Percentiles rank a stretch among this genome's conserved stretches.
These are phyloP conservation scores for Genyomyrus donnyi DNA, from an alignment of 2,113 vertebrate species.

Conservation along the genomic window DNA sequence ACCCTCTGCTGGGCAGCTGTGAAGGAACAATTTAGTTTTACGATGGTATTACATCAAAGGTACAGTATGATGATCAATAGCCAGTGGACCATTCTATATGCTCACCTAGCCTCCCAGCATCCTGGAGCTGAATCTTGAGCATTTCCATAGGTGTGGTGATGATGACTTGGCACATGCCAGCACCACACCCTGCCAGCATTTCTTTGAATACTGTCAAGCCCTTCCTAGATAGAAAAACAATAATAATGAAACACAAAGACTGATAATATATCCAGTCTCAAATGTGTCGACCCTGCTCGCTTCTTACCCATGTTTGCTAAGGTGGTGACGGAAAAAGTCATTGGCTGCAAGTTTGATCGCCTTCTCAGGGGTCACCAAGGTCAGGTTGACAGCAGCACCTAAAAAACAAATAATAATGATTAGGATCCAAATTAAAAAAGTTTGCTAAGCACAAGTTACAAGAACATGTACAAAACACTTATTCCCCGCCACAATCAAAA, in stretches of 20 bases:
- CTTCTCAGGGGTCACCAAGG: constrained; percentile 71
- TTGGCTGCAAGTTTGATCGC: constrained; percentile 71
- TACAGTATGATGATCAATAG: background rate
- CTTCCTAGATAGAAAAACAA: constrained; percentile 46
- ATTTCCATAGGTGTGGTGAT: constrained; percentile 77
- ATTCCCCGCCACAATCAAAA: constrained; percentile 45
- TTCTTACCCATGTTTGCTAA: constrained; percentile 62
- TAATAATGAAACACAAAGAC: background rate
- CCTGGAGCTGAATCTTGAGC: constrained; percentile 76
- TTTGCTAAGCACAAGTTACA: constrained; percentile 5
- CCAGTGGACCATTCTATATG: background rate
- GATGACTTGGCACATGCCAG: constrained; percentile 70
- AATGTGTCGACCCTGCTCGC: background rate
- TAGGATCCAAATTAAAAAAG: constrained; percentile 19
- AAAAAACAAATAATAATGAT: constrained; percentile 43
- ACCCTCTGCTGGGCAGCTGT: constrained; percentile 62
- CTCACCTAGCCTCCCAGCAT: constrained; percentile 67
- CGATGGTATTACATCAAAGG: background rate
- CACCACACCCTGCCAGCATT: constrained; percentile 73
- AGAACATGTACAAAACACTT: constrained; percentile 15
- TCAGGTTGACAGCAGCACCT: constrained; percentile 70
- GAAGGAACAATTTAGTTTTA: background rate
- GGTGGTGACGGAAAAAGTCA: constrained; percentile 64
- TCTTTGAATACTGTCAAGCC: constrained; percentile 63
- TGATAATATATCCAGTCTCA: background rate